Base-by-base conservation (phyloP, 2,113 vertebrate genomes). In the Pseudorectes ferrugineus region DNA sequence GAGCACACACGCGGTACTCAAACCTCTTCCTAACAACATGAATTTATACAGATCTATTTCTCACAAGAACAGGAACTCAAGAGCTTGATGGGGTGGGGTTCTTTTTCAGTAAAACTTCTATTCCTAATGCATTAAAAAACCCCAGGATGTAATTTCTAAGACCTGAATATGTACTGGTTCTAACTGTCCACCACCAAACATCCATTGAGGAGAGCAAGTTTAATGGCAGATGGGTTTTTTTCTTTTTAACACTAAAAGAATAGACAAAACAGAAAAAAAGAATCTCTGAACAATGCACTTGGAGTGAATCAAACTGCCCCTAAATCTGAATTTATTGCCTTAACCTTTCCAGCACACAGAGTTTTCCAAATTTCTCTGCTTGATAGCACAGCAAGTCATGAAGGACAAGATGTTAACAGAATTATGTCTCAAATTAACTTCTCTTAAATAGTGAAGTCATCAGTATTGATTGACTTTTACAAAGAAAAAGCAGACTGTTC, bases 1-100 rank as follows among this genome's bases (percentile, higher is more conserved):
- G 2, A 23, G 28, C 18, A 25, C 18, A 24, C 24, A 9, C 0
- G 0, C 1, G 1, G 6, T 11, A 35, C 70, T 24, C 3, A 1
- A 48, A 54, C 17, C 61, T 59, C 67, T 52, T 78, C 63, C 59
- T 42, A 48, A 58, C 18, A 78, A 48, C 21, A 21, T 0, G 0
- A 7, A 57, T 36, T 46, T 18, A 59, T 5, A 31, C 2, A 9
- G 4, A 42, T 19, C 23, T 67, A 17, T 42, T 81, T 24, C 66
- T 81, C 57, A 38, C 16, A 67, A 83, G 57, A 57, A 48, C 42
- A 66, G 61, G 29, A 92, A 38, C 12, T 57, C 18, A 10, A 38
- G n/a, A 83, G 42, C 15, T 59, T 40, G 11, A 40, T 31, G 15
- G 10, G 23, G 0, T 3, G 28, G 14, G 12, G 8, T 4, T 48